Base-by-base conservation (phyloP, 1,140 invertebrate genomes). In the Pemphigus obesinymphae region DNA sequence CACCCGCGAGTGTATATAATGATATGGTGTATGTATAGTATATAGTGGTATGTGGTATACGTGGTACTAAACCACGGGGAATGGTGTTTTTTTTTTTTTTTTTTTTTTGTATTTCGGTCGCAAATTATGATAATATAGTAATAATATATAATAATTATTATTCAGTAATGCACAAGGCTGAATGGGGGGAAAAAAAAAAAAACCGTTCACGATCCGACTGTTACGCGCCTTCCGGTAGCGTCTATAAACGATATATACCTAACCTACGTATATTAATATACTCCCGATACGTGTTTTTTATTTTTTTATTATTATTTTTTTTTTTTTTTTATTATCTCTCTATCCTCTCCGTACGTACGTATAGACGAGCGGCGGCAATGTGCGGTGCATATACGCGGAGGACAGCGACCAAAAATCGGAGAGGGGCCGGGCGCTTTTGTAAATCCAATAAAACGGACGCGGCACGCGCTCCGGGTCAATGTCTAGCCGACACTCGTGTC, bases 381-480 rank as follows among this genome's bases (percentile, higher is more conserved):
- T n/a, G n/a, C n/a, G n/a, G n/a, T n/a, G n/a, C n/a, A n/a, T n/a
- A n/a, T n/a, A n/a, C 10, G 10, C 17, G 68, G 40, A 45, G 37
- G 37, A 70, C 66, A n/a, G 37, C 8, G 23, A 7, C 13, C 23
- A 7, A n/a, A n/a, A n/a, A 7, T 8, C n/a, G 10, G 37, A 50
- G 70, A n/a, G 70, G 43, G 68, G 40, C 26, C 37, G 23, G 10
- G 17, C 43, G 37, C 68, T 23, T 45, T 70, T 70, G 40, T 20
- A 7, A 73, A n/a, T 50, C 70, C 70, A 50, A 50, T 73, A 73
- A 73, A 73, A 73, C 29, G 45, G 45, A 73, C 26, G 43, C 20
- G n/a, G 7, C 43, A 15, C 45, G 20, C 45, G 8, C 26, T 5
- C 0, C 26, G 8, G 70, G 8, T 31, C 70, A 73, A 48, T 73